Conservation (phyloP, 2,797 vertebrate species). For the Pseudocheirus occidentalis region DNA sequence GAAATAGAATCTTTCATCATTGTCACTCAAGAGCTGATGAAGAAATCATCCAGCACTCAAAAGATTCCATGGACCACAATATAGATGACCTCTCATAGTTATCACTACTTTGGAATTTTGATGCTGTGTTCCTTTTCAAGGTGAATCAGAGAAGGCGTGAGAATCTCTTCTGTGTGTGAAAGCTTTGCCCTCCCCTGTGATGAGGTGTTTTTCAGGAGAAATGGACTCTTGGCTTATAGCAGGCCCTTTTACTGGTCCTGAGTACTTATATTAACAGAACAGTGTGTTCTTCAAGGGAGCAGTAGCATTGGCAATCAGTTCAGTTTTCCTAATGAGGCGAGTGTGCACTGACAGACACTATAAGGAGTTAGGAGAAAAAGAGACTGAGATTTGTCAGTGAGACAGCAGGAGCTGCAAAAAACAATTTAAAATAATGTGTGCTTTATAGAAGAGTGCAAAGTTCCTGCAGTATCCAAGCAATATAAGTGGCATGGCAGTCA, state of each 20-base stretch:
- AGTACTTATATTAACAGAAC: conserved; percentile 32
- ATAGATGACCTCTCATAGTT: conserved; percentile 38
- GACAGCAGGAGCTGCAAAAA: conserved; percentile 40
- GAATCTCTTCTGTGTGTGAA: not conserved
- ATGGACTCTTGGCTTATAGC: not conserved
- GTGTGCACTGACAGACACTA: not conserved
- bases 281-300: conserved; percentile 3
- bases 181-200: not conserved
- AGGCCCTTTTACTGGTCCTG: not conserved
- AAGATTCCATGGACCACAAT: conserved; percentile 1
- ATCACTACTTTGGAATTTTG: conserved; percentile 7
- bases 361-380: not conserved
- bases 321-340: conserved; percentile 51
- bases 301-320: conserved; percentile 18
- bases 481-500: conserved; percentile 38
- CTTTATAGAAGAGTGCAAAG: not conserved
- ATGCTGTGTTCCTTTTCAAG: conserved; percentile 46
- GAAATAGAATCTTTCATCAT: conserved; percentile 47
- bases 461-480: not conserved
- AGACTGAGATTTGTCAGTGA: conserved; percentile 11
- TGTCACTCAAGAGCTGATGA: conserved; percentile 14
- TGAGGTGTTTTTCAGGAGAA: conserved; percentile 29
- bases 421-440: not conserved
- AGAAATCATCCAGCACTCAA: conserved; percentile 13
- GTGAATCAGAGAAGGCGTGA: not conserved